Conservation (phyloP, 1,140 invertebrate genomes). For the Scaptodrosophila lebanonensis region DNA sequence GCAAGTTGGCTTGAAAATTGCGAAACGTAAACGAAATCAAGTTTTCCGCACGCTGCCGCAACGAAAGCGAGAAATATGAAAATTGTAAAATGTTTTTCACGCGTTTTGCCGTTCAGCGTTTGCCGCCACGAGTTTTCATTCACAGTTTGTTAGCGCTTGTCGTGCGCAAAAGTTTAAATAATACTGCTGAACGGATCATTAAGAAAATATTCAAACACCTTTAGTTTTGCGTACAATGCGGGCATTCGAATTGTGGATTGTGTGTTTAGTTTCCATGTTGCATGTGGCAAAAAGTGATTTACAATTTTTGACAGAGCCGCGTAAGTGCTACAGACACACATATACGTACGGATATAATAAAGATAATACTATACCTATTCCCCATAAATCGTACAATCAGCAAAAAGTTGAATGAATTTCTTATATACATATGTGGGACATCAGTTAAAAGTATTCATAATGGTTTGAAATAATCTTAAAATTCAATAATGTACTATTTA, state of each 20-base stretch:
- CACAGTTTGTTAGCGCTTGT: conserved; percentile 35
- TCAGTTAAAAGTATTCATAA: too few relatives aligned
- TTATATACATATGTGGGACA: too few relatives aligned
- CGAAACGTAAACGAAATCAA: conserved; percentile 59
- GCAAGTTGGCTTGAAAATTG: conserved; percentile 26
- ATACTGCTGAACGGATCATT: background rate
- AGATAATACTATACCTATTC: background rate
- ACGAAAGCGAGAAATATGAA: conserved; percentile 50
- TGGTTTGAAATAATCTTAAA: too few relatives aligned
- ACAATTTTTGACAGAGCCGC: conserved; percentile 61
- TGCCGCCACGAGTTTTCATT: conserved; percentile 42
- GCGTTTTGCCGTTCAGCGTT: conserved; percentile 37
- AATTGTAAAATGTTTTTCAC: conserved; percentile 38
- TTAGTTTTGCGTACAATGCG: conserved; percentile 11
- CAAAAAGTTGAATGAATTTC: too few relatives aligned
- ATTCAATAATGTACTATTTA: too few relatives aligned
- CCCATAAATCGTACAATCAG: too few relatives aligned
- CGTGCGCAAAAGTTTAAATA: conserved; percentile 9
- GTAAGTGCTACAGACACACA: conserved; percentile 45
- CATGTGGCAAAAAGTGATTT: conserved; percentile 47
- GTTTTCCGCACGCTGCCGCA: conserved; percentile 43
- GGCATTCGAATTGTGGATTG: conserved; percentile 16
- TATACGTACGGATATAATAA: background rate
- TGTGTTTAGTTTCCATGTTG: conserved; percentile 14
- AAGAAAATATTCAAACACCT: background rate